Evolutionary conservation across 2,888 invertebrate species (phyloP).

Genomic region (Callyntrura guangdongensis): DNA sequence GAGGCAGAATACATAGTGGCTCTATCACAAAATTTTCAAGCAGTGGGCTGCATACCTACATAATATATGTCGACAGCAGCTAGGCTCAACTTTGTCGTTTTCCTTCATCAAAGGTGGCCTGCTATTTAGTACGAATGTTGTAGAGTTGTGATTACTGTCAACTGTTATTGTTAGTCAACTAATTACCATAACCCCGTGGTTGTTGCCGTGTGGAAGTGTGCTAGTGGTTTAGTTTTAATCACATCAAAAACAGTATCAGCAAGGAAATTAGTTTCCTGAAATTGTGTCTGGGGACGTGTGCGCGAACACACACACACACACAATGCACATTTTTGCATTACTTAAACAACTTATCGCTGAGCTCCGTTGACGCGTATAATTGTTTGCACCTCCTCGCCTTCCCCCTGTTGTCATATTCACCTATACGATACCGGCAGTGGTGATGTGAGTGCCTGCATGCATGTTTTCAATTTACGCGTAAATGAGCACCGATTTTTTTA

Average conservation of each 20-base stretch:
- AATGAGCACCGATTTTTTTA: constrained; percentile 42
- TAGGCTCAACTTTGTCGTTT: background rate
- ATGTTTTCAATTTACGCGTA: background rate
- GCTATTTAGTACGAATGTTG: background rate
- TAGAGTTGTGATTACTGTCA: background rate
- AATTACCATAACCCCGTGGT: constrained; percentile 8
- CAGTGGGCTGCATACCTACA: background rate
- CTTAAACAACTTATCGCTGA: background rate
- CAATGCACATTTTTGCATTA: constrained; percentile 19
- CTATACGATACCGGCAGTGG: background rate
- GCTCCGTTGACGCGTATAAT: constrained; percentile 25
- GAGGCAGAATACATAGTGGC: background rate
- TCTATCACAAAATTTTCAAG: background rate
- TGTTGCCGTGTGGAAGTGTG: constrained; percentile 41
- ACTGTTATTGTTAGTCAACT: background rate
- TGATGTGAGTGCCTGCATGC: background rate
- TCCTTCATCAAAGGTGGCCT: background rate
- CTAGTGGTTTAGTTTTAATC: constrained; percentile 55
- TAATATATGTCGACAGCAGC: background rate
- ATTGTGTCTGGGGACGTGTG: constrained; percentile 6
- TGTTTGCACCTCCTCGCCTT: constrained; percentile 55
- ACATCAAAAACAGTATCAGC: constrained; percentile 2
- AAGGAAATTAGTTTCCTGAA: constrained; percentile 68
- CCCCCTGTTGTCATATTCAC: background rate
- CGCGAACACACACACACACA: no score